Base-by-base conservation (phyloP, 1,140 invertebrate species). In the Megathymus violae region DNA sequence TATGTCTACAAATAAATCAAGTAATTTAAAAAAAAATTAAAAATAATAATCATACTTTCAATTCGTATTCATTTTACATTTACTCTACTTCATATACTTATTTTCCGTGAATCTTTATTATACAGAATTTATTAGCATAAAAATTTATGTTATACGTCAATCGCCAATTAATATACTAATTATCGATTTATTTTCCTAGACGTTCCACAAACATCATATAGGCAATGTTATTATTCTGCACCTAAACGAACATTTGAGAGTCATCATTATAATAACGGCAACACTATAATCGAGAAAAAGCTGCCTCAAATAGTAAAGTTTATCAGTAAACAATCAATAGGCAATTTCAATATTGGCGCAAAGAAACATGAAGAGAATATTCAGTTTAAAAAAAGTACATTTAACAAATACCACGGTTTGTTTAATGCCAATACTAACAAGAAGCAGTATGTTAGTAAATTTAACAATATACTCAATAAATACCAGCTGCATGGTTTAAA, bases 201-300 rank as follows among this genome's bases (percentile, higher is more conserved):
- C 11, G 31, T 31, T 36, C 5, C 27, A 27, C 44, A 48, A 40
- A 27, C 17, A 27, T 7, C 27, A 1, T 31, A 31, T 7, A 7
- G 1, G 1, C 4, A 31, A 31, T 7, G 7, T 31, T 4, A 31
- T 27, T 34, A 22, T 56, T 17, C 36, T 25, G 41, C 27, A 25
- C 25, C 59, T 6, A 64, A 60, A 40, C 46, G 74, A 10, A 81
- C 76, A 10, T 81, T 66, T 44, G 68, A 83, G 47, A 81, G 78
- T 58, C 66, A 72, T 38, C 62, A 65, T 13, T 43, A 60, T 52
- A 41, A 43, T 13, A 34, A 43, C 2, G 16, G 46, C 40, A 19
- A 7, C 15, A 15, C 11, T 15, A 14, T 31, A 22, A 34, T 51
- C 31, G 7, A 43, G 19, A 50, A 34, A n/a, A 62, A 22, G 67